These are phyloP conservation scores for Ptychoptera albimana DNA, from an alignment of 2,888 invertebrate species.

Conservation along the genomic window DNA sequence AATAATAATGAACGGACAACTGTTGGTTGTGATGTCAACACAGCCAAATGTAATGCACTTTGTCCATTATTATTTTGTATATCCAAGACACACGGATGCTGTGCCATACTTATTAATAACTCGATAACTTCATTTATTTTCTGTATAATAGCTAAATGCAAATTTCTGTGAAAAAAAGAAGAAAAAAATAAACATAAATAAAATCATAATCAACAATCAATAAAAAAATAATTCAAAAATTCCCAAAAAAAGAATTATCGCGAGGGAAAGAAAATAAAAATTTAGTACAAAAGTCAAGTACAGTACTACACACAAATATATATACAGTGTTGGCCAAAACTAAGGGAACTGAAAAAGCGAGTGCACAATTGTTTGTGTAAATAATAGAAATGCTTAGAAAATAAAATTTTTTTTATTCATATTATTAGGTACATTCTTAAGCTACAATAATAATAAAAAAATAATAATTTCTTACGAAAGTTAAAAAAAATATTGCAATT, in stretches of 20 bases:
- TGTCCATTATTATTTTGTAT: slow-evolving; percentile 64
- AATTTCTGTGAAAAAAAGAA: slow-evolving; percentile 41
- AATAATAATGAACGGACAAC: slow-evolving; percentile 62
- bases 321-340: no score
- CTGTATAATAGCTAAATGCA: slow-evolving; percentile 73
- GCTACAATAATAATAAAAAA: no score
- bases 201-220: no score
- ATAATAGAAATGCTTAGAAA: no score
- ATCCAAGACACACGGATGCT: slow-evolving; percentile 60
- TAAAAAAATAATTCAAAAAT: slow-evolving; percentile 6
- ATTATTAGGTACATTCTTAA: no score
- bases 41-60: slow-evolving; percentile 76
- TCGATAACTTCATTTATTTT: slow-evolving; percentile 55
- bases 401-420: no score
- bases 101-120: slow-evolving; percentile 59
- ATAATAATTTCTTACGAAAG: no score
- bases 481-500: no score
- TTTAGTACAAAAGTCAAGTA: background rate
- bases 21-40: slow-evolving; percentile 55
- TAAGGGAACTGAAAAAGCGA: no score
- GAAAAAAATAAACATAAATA: slow-evolving; percentile 9
- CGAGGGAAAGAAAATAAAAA: background rate
- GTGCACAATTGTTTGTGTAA: no score
- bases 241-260: background rate
- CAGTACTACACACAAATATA: no score